phyloP scores from a whole-genome alignment of 2,888 invertebrate genomes.

The Plebejus anna region DNA sequence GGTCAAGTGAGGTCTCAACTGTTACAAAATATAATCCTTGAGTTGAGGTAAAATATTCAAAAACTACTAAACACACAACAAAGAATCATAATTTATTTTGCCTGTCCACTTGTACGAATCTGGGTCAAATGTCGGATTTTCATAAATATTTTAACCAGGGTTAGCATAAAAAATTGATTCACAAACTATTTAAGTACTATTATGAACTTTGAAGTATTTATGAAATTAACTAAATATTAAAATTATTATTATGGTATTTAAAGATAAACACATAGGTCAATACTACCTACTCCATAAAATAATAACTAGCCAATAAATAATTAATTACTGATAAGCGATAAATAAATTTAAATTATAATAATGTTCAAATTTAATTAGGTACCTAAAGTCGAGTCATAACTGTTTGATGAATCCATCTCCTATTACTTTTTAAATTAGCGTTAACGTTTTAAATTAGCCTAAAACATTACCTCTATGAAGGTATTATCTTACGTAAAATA shows the following conservation, averaged over 20 bases:
- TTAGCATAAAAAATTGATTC: background rate
- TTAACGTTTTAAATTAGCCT: no score
- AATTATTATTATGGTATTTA: no score
- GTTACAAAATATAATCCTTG: constrained; percentile 2
- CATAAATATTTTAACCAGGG: background rate
- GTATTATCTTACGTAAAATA: no score
- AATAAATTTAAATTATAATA: background rate
- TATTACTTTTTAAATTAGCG: no score
- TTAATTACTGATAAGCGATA: background rate
- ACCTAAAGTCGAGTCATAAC: background rate
- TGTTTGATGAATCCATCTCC: background rate
- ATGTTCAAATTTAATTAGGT: background rate
- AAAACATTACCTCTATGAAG: no score
- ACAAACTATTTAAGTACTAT: background rate
- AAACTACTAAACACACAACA: background rate
- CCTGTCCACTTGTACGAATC: background rate
- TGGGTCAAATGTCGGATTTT: background rate
- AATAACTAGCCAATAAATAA: background rate
- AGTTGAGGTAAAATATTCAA: constrained; percentile 4
- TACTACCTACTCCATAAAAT: background rate
- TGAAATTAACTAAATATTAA: background rate
- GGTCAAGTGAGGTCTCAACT: background rate
- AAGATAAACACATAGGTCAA: background rate
- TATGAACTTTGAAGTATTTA: background rate
- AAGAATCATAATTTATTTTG: constrained; percentile 4